Evolutionary conservation across 2,113 vertebrate species (phyloP), one percentile per base, ranked within the genome.

Genomic region (Coregonus clupeaformis): DNA sequence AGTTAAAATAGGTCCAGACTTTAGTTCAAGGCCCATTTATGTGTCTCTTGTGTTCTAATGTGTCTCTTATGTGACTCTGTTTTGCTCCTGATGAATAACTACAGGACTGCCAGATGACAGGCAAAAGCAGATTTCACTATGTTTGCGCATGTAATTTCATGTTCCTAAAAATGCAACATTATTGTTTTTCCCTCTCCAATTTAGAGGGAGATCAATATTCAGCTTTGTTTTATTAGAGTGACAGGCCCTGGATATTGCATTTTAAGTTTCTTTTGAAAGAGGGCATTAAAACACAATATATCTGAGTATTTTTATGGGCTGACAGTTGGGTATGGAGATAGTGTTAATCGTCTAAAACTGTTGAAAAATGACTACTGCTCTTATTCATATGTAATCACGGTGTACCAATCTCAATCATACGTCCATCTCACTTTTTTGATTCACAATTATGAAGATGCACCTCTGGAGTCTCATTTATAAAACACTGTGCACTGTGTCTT

Each of bases 171-270:
- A 92, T 92, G 90, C 87, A 91, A 91, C 91, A 91, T 93, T 94
- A 93, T 93, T 93, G 91, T 89, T 87, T 84, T 82, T 74, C 87
- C 86, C 86, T 77, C 89, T 91, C 90, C 92, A 92, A 92, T 93
- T 93, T 94, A 84, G 89, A 90, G 89, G 89, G 77, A 90, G 88
- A 93, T 93, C 92, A 93, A 93, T 93, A 93, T 93, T 92, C 90
- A 71, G 91, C 92, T 93, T 93, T 93, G 93, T 93, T 93, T 93
- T 93, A 93, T 93, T 91, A 91, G 89, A 89, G 88, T 92, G 91
- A 92, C 91, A 88, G 89, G 88, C 88, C 87, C 84, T 90, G 85
- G 90, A 93, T 94, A 93, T 94, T 94, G 88, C 92, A 88, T 91
- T 93, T 93, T 93, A 93, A 93, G 91, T 90, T 91, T 90, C 87